These are phyloP conservation scores for Drosophila mojavensis DNA, from an alignment of 1,140 invertebrate species.

Conservation along the genomic window DNA sequence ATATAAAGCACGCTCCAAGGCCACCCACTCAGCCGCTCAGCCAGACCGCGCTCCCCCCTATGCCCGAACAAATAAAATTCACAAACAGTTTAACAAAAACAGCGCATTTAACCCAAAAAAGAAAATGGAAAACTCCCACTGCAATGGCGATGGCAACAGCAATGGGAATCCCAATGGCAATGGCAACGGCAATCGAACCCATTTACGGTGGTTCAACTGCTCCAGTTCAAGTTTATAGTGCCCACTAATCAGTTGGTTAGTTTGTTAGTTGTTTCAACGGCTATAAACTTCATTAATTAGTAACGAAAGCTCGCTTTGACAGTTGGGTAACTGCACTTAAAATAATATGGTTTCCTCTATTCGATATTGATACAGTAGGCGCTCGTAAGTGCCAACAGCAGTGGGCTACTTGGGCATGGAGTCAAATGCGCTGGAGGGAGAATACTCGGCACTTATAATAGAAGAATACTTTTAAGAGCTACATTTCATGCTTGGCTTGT, in stretches of 20 bases:
- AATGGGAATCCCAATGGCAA: no score
- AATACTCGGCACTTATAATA: no score
- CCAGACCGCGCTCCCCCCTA: neutral
- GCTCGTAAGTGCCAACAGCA: neutral
- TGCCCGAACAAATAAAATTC: slow-evolving; percentile 50
- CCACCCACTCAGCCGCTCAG: neutral
- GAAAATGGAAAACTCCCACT: neutral
- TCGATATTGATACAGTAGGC: neutral
- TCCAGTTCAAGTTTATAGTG: slow-evolving; percentile 53
- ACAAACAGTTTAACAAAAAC: slow-evolving; percentile 58
- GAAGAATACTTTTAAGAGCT: no score
- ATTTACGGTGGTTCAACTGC: slow-evolving; percentile 1
- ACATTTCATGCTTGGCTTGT: no score
- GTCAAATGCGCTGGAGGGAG: no score
- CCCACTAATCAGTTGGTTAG: slow-evolving; percentile 65
- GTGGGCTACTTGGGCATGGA: neutral
- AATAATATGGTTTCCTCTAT: neutral
- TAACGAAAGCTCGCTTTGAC: slow-evolving; percentile 29
- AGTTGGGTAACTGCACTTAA: slow-evolving; percentile 1
- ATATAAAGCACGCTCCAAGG: slow-evolving; percentile 61
- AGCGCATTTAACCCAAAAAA: slow-evolving; percentile 24
- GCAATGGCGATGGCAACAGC: no score
- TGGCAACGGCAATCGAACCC: neutral
- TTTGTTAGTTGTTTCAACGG: slow-evolving; percentile 25
- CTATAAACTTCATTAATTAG: slow-evolving; percentile 64